A percentile compares a stretch with the other conserved stretches of the same genome.
These are phyloP conservation scores for Pangasianodon hypophthalmus DNA, from an alignment of 2,113 vertebrate genomes.

Conservation along the genomic window DNA sequence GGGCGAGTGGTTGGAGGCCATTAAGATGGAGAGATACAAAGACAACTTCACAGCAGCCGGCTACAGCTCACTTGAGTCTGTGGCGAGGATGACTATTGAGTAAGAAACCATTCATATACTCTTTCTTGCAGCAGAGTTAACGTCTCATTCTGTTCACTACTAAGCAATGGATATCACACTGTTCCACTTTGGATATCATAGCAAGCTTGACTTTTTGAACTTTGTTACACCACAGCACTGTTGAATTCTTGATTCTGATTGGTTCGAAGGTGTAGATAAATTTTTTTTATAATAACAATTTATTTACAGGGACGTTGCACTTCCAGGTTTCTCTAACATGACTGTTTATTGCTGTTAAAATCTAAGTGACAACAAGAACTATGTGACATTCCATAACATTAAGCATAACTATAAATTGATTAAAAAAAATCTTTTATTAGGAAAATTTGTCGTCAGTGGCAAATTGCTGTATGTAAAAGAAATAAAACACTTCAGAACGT, in stretches of 20 bases:
- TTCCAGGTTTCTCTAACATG: neutral
- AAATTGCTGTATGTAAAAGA: neutral
- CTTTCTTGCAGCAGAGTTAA: neutral
- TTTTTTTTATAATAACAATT: neutral
- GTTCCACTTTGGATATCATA: neutral
- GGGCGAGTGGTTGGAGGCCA: constrained; percentile 98
- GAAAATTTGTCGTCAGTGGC: neutral
- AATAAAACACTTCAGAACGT: neutral
- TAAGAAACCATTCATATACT: constrained; percentile 72
- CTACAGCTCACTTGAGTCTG: constrained; percentile 95
- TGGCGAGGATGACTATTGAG: constrained; percentile 99
- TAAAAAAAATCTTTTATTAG: neutral
- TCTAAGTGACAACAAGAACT: neutral
- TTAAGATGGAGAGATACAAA: constrained; percentile 99
- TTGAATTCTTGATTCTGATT: neutral
- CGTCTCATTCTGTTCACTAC: neutral
- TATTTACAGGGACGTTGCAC: neutral
- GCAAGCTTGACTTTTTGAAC: neutral
- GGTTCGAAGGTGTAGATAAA: neutral
- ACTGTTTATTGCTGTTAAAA: neutral
- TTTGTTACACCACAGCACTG: neutral
- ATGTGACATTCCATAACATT: neutral
- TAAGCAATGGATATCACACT: neutral
- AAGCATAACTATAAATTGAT: neutral
- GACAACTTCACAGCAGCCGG: constrained; percentile 98